Percentiles rank a stretch among this genome's conserved stretches.
phyloP scores from a whole-genome alignment of 2,888 invertebrate species.

The Asteroscopus sphinx region DNA sequence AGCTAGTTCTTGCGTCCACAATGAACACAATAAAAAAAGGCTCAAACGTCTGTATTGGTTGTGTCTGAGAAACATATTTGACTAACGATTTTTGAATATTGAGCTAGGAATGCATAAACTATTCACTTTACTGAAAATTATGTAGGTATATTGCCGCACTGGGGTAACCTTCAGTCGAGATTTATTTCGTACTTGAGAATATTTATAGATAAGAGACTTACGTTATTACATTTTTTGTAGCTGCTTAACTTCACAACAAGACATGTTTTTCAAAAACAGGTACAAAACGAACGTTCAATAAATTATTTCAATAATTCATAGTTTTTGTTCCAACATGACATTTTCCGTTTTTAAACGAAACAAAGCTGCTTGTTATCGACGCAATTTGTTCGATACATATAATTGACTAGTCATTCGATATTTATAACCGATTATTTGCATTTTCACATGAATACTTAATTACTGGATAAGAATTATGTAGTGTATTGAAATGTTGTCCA shows the following conservation, averaged over 20 bases:
- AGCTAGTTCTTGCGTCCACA: too few relatives aligned
- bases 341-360: slow-evolving; percentile 10
- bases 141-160: slow-evolving; percentile 20
- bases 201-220: slow-evolving; percentile 23
- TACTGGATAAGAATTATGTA: slow-evolving; percentile 24
- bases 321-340: background rate
- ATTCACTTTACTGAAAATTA: too few relatives aligned
- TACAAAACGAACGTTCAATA: too few relatives aligned
- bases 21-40: too few relatives aligned
- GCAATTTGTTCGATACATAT: slow-evolving; percentile 32
- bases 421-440: slow-evolving; percentile 31
- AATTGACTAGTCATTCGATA: slow-evolving; percentile 14
- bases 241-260: too few relatives aligned
- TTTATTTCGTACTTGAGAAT: slow-evolving; percentile 33
- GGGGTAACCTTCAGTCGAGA: slow-evolving; percentile 34
- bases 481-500: slow-evolving; percentile 30
- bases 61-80: too few relatives aligned
- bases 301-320: background rate
- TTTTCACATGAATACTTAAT: slow-evolving; percentile 47
- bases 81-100: too few relatives aligned
- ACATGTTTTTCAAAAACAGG: too few relatives aligned
- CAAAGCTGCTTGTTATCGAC: slow-evolving; percentile 18
- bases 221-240: too few relatives aligned
- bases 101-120: too few relatives aligned
- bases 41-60: too few relatives aligned